Evolutionary conservation across 1,140 invertebrate species (phyloP).

Genomic region (Drosophila lowei): DNA sequence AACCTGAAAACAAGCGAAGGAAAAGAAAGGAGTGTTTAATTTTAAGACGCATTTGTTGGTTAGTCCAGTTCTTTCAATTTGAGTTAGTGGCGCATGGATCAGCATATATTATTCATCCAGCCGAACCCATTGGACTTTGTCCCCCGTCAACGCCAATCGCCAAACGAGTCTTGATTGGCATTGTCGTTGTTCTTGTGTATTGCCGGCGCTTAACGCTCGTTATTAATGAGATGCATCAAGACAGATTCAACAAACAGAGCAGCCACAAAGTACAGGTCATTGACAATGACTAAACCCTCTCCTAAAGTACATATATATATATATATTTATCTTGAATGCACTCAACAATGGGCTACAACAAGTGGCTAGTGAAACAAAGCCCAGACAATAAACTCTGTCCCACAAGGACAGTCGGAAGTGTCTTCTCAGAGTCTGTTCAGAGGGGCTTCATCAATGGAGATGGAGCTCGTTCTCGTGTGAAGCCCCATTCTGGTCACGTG

Average conservation of each 20-base stretch:
- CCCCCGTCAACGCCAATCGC: constrained; percentile 36
- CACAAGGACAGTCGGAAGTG: constrained; percentile 15
- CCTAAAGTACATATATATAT: constrained; percentile 10
- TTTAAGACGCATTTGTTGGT: constrained; percentile 53
- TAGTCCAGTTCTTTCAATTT: constrained; percentile 3
- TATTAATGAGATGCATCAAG: constrained; percentile 63
- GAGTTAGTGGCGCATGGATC: background rate
- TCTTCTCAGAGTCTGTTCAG: background rate
- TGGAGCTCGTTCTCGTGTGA: background rate
- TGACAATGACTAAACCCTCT: constrained; percentile 49
- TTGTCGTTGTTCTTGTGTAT: constrained; percentile 23
- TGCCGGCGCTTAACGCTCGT: constrained; percentile 50
- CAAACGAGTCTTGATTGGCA: constrained; percentile 76
- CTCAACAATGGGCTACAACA: constrained; percentile 6
- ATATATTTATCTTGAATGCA: background rate
- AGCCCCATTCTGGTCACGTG: constrained; percentile 10
- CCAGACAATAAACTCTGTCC: constrained; percentile 18
- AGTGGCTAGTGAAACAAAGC: constrained; percentile 32
- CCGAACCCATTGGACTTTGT: constrained; percentile 65
- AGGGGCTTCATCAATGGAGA: constrained; percentile 2
- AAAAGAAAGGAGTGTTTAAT: constrained; percentile 18
- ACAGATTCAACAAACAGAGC: constrained; percentile 4
- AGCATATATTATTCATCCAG: constrained; percentile 29
- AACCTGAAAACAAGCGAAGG: constrained; percentile 84
- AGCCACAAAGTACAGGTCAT: constrained; percentile 35